Evolutionary conservation across 2,797 vertebrate genomes (phyloP), one percentile per base, ranked within the genome.

Genomic region (Anguilla obscura): DNA sequence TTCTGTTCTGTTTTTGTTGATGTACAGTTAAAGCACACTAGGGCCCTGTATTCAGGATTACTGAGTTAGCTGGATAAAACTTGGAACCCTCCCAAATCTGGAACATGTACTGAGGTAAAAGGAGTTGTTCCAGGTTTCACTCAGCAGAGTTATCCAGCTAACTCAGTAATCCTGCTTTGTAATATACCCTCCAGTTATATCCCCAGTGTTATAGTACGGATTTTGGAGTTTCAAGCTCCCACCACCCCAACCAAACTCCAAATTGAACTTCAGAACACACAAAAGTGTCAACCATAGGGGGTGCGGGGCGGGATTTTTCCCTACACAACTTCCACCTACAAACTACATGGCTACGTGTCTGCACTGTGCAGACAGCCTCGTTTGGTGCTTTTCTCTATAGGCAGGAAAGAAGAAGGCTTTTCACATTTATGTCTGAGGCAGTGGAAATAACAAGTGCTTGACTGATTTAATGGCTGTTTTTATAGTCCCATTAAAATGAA

Each of bases 401-500:
- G n/a, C 27, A 76, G 12, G 30, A 76, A 33, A 21, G 71, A 76
- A 36, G 12, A 4, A 36, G 69, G 27, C 71, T 36, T 36, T 76
- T 76, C 1, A 76, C 30, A 76, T 33, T 33, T 16, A 1, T 36
- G 12, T 76, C 7, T 33, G 33, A 4, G 33, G 36, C 36, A 16
- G 71, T 76, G 71, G 16, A 76, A 36, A 76, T 76, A 76, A 76
- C 71, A 76, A 76, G 71, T 76, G 9, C 71, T 76, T 76, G 71
- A 76, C 14, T 36, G 33, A 76, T 36, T 76, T 36, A 16, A 76
- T 76, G 71, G 71, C 71, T 76, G 71, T 33, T 76, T 76, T 76
- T 76, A 76, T 36, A 36, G 71, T 33, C 71, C 71, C 33, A 76
- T 76, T 76, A 76, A 76, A 33, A 76, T 36, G 33, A 76, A 36